Conservation (phyloP, 2,113 vertebrate genomes). For the Cricetomys ansorgei region DNA sequence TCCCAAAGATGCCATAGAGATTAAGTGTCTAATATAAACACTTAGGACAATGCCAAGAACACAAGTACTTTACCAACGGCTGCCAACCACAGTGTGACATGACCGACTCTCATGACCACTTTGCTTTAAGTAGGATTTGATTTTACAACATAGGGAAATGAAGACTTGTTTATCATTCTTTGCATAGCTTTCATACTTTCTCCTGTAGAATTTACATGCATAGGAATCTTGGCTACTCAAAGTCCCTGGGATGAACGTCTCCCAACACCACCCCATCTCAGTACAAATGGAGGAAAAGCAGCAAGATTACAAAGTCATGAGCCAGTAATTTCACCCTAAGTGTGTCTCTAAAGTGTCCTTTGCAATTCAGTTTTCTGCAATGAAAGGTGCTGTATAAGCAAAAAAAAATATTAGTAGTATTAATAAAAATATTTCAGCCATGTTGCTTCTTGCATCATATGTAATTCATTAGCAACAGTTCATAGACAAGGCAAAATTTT, state of each 20-base stretch:
- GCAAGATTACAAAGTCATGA: conserved; percentile 62
- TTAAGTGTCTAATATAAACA: background rate
- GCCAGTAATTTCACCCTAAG: conserved; percentile 60
- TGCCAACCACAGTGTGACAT: background rate
- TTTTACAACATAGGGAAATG: background rate
- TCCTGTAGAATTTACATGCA: background rate
- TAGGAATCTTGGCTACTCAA: background rate
- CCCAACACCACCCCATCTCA: background rate
- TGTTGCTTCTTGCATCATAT: conserved; percentile 73
- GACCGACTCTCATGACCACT: background rate
- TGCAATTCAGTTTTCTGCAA: conserved; percentile 68
- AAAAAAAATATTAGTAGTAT: conserved; percentile 78
- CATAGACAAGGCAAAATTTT: conserved; percentile 64
- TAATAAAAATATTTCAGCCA: conserved; percentile 82
- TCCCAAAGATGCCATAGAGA: background rate
- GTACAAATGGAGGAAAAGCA: background rate
- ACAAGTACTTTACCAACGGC: background rate
- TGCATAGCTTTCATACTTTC: background rate
- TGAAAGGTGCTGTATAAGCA: conserved; percentile 78
- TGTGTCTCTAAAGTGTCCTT: conserved; percentile 74
- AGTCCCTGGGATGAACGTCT: background rate
- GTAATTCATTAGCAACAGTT: conserved; percentile 78
- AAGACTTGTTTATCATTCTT: conserved; percentile 11
- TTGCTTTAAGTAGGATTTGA: background rate
- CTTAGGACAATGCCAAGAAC: background rate